Evolutionary conservation across 2,888 invertebrate genomes (phyloP).

Genomic region (Aleiodes testaceus): DNA sequence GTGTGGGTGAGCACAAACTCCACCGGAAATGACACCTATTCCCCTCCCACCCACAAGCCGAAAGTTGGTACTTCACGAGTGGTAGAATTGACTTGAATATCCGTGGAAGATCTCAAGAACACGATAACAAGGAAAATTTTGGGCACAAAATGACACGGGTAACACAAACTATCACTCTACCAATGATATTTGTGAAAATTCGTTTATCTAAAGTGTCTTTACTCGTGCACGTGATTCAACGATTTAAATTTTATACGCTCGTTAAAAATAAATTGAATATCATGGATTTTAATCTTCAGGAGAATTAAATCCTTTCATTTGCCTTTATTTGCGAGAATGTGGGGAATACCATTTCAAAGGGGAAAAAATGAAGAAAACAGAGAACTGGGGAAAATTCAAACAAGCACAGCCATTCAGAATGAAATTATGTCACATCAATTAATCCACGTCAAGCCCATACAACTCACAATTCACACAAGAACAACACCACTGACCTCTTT

Average conservation of each 20-base stretch:
- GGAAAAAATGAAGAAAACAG: constrained; percentile 1
- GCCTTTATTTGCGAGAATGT: not conserved
- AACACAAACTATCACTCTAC: constrained; percentile 2
- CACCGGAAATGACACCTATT: constrained; percentile 48
- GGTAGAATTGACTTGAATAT: constrained; percentile 47
- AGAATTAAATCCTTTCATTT: not conserved
- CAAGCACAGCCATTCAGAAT: constrained; percentile 39
- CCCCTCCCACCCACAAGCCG: constrained; percentile 46
- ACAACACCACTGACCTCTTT: constrained; percentile 20
- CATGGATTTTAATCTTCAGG: too few relatives aligned
- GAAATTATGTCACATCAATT: constrained; percentile 59
- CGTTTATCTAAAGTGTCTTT: too few relatives aligned
- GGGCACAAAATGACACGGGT: not conserved
- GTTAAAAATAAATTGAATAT: too few relatives aligned
- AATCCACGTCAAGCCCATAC: constrained; percentile 56
- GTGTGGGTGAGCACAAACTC: constrained; percentile 39
- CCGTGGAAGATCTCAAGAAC: constrained; percentile 38
- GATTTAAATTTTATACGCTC: too few relatives aligned
- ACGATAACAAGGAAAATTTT: constrained; percentile 23
- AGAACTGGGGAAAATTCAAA: constrained; percentile 38
- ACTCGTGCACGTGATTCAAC: too few relatives aligned
- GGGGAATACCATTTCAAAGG: constrained; percentile 3
- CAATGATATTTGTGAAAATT: too few relatives aligned
- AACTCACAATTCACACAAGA: constrained; percentile 31
- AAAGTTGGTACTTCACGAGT: constrained; percentile 57